Percentiles rank a stretch among this genome's conserved stretches.
These are phyloP conservation scores for Xiphorhynchus elegans DNA, from an alignment of 2,113 vertebrate species.

Conservation along the genomic window DNA sequence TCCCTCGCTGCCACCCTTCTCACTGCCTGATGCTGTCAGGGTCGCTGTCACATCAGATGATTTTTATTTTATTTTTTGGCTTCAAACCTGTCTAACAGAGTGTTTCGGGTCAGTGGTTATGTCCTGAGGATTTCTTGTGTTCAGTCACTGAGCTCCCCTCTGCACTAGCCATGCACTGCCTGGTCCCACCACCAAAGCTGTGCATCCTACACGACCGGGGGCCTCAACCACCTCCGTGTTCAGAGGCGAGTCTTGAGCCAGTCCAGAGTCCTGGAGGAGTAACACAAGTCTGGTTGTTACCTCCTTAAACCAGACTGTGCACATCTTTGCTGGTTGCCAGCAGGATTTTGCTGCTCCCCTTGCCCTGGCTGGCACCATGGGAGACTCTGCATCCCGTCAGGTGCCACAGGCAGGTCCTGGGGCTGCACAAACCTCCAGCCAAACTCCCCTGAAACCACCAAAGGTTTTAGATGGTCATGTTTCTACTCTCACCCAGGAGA, in stretches of 20 bases:
- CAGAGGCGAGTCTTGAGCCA: neutral
- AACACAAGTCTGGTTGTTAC: neutral
- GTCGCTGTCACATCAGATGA: neutral
- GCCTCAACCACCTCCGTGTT: neutral
- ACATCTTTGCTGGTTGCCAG: neutral
- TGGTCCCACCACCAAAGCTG: neutral
- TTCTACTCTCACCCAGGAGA: neutral
- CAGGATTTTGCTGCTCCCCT: neutral
- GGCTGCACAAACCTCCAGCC: neutral
- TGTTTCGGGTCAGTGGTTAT: constrained; percentile 12
- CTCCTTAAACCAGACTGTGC: neutral
- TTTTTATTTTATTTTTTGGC: constrained; percentile 47
- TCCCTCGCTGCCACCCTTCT: neutral
- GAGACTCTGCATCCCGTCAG: neutral
- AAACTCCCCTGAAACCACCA: neutral
- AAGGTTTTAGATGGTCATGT: neutral
- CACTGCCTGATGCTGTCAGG: neutral
- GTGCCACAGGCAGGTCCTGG: rapidly evolving
- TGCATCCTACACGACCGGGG: neutral
- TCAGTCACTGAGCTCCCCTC: neutral
- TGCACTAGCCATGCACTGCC: neutral
- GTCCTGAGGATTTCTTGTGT: constrained; percentile 7
- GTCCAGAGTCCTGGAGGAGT: neutral
- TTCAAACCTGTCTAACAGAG: constrained; percentile 26
- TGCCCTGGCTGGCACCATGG: rapidly evolving